phyloP scores from a whole-genome alignment of 2,888 invertebrate species.

The Orthosia gothica region DNA sequence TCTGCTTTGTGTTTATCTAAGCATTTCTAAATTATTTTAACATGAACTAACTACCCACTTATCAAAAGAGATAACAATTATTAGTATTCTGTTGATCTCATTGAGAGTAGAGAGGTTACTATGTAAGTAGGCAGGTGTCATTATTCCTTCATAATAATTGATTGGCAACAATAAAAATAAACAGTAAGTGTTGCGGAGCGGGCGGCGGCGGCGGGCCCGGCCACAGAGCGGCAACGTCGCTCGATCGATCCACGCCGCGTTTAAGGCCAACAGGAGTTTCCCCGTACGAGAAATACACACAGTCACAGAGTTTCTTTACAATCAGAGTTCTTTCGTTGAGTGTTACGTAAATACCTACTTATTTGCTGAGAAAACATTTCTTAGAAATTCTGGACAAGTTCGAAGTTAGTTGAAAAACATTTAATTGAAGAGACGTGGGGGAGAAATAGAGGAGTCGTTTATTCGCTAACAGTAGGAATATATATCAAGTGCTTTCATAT shows the following conservation, averaged over 20 bases:
- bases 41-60: not conserved
- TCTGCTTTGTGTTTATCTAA: not conserved
- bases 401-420: constrained; percentile 37
- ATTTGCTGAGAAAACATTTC: constrained; percentile 50
- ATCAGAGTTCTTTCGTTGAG: constrained; percentile 57
- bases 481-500: constrained; percentile 5
- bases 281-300: constrained; percentile 63
- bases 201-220: constrained; percentile 51
- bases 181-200: constrained; percentile 70
- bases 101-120: constrained; percentile 39
- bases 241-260: constrained; percentile 80
- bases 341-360: constrained; percentile 48
- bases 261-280: constrained; percentile 67
- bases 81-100: constrained; percentile 31
- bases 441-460: constrained; percentile 5
- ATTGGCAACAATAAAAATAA: constrained; percentile 87
- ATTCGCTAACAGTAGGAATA: not conserved
- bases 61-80: not conserved
- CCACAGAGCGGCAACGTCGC: constrained; percentile 88
- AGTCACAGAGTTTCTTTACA: constrained; percentile 59
- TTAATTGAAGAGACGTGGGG: constrained; percentile 36
- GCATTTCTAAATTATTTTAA: not conserved
- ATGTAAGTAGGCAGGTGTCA: constrained; percentile 71
- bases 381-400: constrained; percentile 26
- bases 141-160: constrained; percentile 83